Evolutionary conservation across 2,113 vertebrate genomes (phyloP).

Genomic region (Uropsilus gracilis): DNA sequence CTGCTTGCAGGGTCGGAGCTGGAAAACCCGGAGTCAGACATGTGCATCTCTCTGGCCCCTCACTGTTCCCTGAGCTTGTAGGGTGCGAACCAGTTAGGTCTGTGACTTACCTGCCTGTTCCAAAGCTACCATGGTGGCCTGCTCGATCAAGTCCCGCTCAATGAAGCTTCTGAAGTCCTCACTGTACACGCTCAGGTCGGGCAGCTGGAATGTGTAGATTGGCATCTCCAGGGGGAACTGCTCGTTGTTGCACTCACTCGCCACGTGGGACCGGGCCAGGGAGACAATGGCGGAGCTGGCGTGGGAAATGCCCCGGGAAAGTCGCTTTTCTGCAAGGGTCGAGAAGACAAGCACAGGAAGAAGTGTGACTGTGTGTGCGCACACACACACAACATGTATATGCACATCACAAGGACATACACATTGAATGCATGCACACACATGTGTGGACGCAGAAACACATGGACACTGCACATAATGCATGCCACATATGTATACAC

Average conservation of each 20-base stretch:
- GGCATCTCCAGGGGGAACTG: slow-evolving; percentile 98
- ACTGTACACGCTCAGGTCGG: slow-evolving; percentile 98
- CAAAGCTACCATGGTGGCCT: slow-evolving; percentile 97
- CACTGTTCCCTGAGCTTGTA: neutral
- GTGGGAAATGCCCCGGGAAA: slow-evolving; percentile 98
- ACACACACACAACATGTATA: neutral
- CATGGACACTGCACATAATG: neutral
- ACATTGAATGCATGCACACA: neutral
- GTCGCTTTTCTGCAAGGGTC: slow-evolving; percentile 92
- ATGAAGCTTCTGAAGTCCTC: slow-evolving; percentile 98
- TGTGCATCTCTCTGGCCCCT: neutral
- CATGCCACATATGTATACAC: neutral
- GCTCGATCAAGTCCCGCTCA: slow-evolving; percentile 97
- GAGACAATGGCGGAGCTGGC: slow-evolving; percentile 99
- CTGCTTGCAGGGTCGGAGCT: neutral
- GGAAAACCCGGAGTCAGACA: neutral
- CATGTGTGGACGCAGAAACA: neutral
- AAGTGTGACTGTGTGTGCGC: neutral
- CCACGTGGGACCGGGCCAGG: slow-evolving; percentile 96
- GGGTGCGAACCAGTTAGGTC: rapidly evolving
- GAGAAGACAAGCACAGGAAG: neutral
- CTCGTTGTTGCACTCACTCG: slow-evolving; percentile 94
- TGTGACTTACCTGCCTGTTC: slow-evolving; percentile 94
- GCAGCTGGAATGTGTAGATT: slow-evolving; percentile 99
- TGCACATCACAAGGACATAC: rapidly evolving